Base-by-base conservation (phyloP, 2,797 vertebrate genomes). In the Phataginus tetradactyla region DNA sequence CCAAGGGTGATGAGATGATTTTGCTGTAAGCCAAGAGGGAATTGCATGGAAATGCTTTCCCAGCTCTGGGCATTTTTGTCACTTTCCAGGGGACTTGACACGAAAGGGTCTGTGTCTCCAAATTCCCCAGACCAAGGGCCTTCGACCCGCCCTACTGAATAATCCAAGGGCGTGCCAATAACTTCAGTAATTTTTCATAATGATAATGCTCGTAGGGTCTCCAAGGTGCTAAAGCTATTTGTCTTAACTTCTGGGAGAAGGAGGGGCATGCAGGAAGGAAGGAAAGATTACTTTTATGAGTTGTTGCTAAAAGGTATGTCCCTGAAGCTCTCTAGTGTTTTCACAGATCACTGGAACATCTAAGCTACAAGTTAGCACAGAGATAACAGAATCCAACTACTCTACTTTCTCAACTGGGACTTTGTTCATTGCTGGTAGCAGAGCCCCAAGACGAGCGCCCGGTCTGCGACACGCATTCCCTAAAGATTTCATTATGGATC, bases 401-500 rank as follows among this genome's bases (percentile, higher is more conserved):
- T 34, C 15, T 7, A 45, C 71, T 89, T 61, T 68, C 81, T 88
- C 86, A 91, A 15, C 6, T 1, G 23, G 32, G 42, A n/a, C 63
- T 96, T 86, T 88, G 71, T 7, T 87, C 90, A 29, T 15, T 37
- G 45, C 95, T 42, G 25, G 69, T 74, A 86, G 55, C 87, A 94
- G 27, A 63, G 55, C 9, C 45, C 21, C 42, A 37, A 7, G 18
- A 85, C 89, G 84, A 90, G 32, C 5, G 7, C 13, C 77, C 71
- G 25, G 17, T 5, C 7, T 21, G 42, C 75, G 64, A 77, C 21
- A 45, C 80, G 55, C 27, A 90, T 55, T 81, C 77, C 51, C 51
- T 29, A 7, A 63, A 92, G 90, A 96, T 93, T 91, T 90, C 84
- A 91, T 90, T 78, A 90, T 5, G 95, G 94, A 72, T 85, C 90